Conservation (phyloP, 2,113 vertebrate species). For the Mola mola region DNA sequence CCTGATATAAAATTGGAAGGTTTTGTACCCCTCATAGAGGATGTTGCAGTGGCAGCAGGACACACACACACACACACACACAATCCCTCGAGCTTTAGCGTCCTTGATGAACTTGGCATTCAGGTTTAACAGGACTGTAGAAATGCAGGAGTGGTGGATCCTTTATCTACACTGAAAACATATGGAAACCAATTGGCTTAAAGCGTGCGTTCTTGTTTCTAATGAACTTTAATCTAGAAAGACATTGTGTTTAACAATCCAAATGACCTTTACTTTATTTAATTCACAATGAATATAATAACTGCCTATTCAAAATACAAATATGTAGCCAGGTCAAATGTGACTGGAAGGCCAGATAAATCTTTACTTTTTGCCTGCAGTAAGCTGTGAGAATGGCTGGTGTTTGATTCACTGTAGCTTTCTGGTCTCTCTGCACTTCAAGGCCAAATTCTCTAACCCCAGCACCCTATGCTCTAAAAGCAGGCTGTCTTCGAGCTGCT, state of each 20-base stretch:
- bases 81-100: conserved; percentile 43
- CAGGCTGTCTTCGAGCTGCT: conserved; percentile 75
- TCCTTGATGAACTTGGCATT: conserved; percentile 67
- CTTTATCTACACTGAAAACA: conserved; percentile 1
- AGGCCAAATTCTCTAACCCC: conserved; percentile 99
- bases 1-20: conserved; percentile 33
- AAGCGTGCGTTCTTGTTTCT: conserved; percentile 8
- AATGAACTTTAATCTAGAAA: neutral
- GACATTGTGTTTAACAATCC: conserved; percentile 9
- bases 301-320: conserved; percentile 25
- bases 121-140: conserved; percentile 59
- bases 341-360: conserved; percentile 10
- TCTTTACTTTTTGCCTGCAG: conserved; percentile 57
- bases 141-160: neutral
- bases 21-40: conserved; percentile 36
- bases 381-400: conserved; percentile 99
- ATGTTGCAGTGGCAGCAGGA: conserved; percentile 59
- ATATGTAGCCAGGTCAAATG: conserved; percentile 34
- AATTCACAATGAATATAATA: conserved; percentile 1
- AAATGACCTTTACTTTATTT: conserved; percentile 19
- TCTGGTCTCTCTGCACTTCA: conserved; percentile 99
- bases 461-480: conserved; percentile 91
- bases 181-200: conserved; percentile 20
- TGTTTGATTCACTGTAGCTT: conserved; percentile 99
- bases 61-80: conserved; percentile 25